Evolutionary conservation across 1,140 invertebrate species (phyloP).

Genomic region (Drosophila santomea): DNA sequence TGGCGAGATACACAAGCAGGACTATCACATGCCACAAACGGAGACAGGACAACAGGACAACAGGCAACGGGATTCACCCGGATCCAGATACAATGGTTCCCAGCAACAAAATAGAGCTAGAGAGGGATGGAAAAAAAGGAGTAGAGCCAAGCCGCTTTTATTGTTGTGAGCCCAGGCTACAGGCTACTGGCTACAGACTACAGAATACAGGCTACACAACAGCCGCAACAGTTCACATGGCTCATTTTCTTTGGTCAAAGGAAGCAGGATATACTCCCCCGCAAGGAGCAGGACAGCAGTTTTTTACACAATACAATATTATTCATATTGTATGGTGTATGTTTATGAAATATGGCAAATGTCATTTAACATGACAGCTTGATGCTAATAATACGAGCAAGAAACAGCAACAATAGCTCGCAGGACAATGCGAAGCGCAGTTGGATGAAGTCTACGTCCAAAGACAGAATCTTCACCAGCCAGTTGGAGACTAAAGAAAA

Average conservation of each 20-base stretch:
- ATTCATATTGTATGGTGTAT: constrained; percentile 50
- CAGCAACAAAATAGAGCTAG: constrained; percentile 38
- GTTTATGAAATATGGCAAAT: constrained; percentile 83
- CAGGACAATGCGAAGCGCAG: constrained; percentile 49
- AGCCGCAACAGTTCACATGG: constrained; percentile 79
- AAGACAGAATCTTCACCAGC: constrained; percentile 35
- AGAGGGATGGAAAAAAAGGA: constrained; percentile 15
- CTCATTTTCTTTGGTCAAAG: constrained; percentile 80
- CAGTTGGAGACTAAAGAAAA: constrained; percentile 32
- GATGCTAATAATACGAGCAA: constrained; percentile 78
- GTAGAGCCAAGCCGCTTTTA: constrained; percentile 40
- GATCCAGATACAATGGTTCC: constrained; percentile 31
- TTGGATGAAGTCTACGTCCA: constrained; percentile 36
- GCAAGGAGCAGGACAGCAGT: constrained; percentile 29
- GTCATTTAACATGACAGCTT: constrained; percentile 84
- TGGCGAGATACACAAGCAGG: neutral
- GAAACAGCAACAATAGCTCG: constrained; percentile 33
- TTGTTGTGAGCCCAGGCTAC: constrained; percentile 27
- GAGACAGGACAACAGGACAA: constrained; percentile 43
- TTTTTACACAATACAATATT: constrained; percentile 47
- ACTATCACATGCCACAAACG: constrained; percentile 76
- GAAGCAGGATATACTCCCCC: constrained; percentile 49
- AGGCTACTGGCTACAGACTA: neutral
- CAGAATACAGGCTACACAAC: constrained; percentile 18
- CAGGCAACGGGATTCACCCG: constrained; percentile 50